Base-by-base conservation (phyloP, 2,113 vertebrate genomes). In the Boleophthalmus pectinirostris region DNA sequence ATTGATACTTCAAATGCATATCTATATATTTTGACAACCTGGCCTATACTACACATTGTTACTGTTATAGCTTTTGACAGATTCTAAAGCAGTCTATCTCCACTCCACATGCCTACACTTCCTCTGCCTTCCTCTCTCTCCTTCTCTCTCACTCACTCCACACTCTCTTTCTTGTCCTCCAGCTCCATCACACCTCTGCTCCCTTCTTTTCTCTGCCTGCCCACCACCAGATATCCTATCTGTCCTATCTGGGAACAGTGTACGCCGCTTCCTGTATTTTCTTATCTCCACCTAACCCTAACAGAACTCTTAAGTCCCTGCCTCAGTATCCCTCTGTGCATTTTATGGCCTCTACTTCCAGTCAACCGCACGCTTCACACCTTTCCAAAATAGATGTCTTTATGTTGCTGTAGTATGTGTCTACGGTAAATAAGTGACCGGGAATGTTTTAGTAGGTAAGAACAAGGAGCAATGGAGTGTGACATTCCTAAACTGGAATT, bases 151-250 rank as follows among this genome's bases (percentile, higher is more conserved):
- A 74, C 79, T 80, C 80, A 60, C 56, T 60, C 54, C 5, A 12
- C 70, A 53, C 82, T 81, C 87, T 79, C 70, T 43, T 68, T 80
- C 77, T 81, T 68, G 76, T 85, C 74, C 87, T 72, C 67, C 66
- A 68, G 77, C 85, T 83, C 81, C 16, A 75, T 88, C 87, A 80
- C 87, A 85, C 83, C 81, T 88, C 83, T 69, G 57, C 82, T 81
- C 77, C 72, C 83, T 82, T 82, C 82, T n/a, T 78, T 33, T 87
- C 82, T 77, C 85, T 35, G 82, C 82, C 84, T 88, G 85, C 88
- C 88, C 82, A 85, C 89, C 70, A 79, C 74, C 88, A 88, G 84
- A 89, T 86, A 85, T 88, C 81, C 85, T 86, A 82, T 89, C 86
- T 87, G 70, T 87, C 82, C 86, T 85, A 82, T 88, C 86, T 84